These are phyloP conservation scores for Zapus hudsonius DNA, from an alignment of 2,113 vertebrate genomes.

Conservation along the genomic window DNA sequence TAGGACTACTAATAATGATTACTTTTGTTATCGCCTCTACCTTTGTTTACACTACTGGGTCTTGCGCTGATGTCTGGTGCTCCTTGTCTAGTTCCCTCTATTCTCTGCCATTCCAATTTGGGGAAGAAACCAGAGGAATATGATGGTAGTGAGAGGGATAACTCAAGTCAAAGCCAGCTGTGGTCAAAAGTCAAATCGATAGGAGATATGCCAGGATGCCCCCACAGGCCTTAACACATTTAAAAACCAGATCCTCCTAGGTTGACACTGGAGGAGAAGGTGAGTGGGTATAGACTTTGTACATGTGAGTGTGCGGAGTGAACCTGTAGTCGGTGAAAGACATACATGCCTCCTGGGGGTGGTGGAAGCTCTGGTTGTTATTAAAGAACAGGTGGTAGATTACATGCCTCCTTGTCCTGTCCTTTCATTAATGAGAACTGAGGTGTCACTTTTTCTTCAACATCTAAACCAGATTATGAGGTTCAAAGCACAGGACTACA, in stretches of 20 bases:
- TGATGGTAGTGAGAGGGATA: too few relatives aligned
- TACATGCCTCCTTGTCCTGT: neutral
- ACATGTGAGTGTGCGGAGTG: neutral
- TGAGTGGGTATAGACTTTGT: neutral
- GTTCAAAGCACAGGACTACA: neutral
- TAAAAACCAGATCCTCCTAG: neutral
- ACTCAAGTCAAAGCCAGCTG: neutral
- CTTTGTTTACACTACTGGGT: neutral
- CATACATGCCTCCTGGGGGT: neutral
- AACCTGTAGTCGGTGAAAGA: neutral
- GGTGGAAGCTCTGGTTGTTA: neutral
- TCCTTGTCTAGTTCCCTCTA: neutral
- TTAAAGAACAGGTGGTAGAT: neutral
- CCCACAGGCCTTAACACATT: neutral
- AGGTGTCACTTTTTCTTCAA: neutral
- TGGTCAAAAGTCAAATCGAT: neutral
- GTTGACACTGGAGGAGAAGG: neutral
- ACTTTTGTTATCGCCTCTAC: fast-evolving
- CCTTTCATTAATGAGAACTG: neutral
- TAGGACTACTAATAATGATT: fast-evolving
- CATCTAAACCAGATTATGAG: neutral
- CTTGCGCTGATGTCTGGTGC: neutral
- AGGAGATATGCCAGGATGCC: neutral
- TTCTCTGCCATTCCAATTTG: neutral
- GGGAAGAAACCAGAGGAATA: neutral